These are phyloP conservation scores for Blastobasis lacticolella DNA, from an alignment of 2,888 invertebrate genomes.

Conservation along the genomic window DNA sequence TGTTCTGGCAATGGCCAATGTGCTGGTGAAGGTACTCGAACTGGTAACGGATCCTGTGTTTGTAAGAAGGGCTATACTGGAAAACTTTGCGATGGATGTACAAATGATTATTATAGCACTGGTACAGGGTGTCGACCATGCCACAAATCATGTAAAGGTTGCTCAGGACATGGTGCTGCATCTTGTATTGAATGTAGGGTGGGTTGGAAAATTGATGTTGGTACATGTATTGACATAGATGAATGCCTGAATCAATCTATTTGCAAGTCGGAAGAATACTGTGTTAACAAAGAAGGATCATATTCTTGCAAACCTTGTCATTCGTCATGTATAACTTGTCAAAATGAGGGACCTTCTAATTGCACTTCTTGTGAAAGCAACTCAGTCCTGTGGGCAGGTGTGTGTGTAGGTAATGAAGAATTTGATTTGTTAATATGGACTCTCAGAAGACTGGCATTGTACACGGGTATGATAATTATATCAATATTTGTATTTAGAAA, in stretches of 20 bases:
- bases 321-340: conserved; percentile 85
- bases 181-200: conserved; percentile 67
- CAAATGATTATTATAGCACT: conserved; percentile 77
- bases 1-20: conserved; percentile 87
- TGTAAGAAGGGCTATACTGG: conserved; percentile 90
- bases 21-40: conserved; percentile 91
- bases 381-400: conserved; percentile 39
- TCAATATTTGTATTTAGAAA: conserved; percentile 31
- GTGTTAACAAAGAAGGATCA: conserved; percentile 90
- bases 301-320: conserved; percentile 87
- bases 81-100: conserved; percentile 83
- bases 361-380: conserved; percentile 82
- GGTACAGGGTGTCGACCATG: conserved; percentile 84
- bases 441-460: conserved; percentile 32
- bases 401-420: conserved; percentile 41
- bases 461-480: conserved; percentile 39
- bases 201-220: conserved; percentile 83
- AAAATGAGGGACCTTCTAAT: conserved; percentile 89
- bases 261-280: conserved; percentile 82
- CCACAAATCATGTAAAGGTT: conserved; percentile 85
- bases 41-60: conserved; percentile 91
- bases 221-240: conserved; percentile 87
- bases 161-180: conserved; percentile 80
- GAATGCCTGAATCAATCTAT: conserved; percentile 79
- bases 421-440: conserved; percentile 31